Percentiles rank a stretch among this genome's conserved stretches.
phyloP scores from a whole-genome alignment of 2,797 vertebrate genomes.

The Podarcis siculus region DNA sequence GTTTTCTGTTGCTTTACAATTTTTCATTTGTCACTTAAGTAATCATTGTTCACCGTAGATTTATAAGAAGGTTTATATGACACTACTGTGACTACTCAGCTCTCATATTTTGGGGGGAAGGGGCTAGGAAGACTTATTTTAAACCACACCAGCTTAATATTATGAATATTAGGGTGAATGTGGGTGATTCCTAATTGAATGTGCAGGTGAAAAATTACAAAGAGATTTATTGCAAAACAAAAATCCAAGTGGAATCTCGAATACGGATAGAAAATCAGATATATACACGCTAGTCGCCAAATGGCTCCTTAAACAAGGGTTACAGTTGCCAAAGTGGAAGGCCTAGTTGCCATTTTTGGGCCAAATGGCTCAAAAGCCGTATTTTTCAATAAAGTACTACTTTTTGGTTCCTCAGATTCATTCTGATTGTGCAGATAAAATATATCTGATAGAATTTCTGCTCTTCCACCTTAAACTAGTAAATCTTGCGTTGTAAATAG shows the following conservation, averaged over 20 bases:
- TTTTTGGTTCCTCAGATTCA: no score
- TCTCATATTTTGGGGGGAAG: not conserved
- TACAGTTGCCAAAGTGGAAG: no score
- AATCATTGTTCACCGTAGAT: not conserved
- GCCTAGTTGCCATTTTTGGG: no score
- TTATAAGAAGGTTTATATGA: not conserved
- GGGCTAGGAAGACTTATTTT: not conserved
- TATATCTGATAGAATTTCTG: not conserved
- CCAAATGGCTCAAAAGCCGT: no score
- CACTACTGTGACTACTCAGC: no score
- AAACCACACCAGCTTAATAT: no score
- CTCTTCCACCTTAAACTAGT: no score
- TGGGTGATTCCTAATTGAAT: not conserved
- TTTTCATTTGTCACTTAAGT: constrained; percentile 34
- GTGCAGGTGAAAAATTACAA: not conserved
- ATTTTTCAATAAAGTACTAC: no score
- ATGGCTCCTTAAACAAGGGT: no score
- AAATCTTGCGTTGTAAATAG: not conserved
- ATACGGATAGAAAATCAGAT: no score
- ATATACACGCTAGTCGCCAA: no score
- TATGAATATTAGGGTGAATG: not conserved
- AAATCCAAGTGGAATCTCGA: not conserved
- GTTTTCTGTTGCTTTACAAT: constrained; percentile 29
- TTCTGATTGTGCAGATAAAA: no score
- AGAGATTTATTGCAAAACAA: not conserved